Conservation (phyloP, 2,113 vertebrate species). For the Cyanoderma ruficeps region DNA sequence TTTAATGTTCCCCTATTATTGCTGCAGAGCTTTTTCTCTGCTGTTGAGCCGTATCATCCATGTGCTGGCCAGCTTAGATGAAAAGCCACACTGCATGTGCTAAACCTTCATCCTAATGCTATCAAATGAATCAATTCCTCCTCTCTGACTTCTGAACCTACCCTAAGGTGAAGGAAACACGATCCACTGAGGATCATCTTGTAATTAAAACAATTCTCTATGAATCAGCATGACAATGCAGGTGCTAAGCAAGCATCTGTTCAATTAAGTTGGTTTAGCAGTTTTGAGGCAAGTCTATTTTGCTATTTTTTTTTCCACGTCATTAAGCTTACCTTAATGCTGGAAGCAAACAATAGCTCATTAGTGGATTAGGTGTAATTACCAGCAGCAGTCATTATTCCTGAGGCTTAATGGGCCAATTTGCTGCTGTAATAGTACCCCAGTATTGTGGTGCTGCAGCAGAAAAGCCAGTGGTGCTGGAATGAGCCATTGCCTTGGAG, state of each 20-base stretch:
- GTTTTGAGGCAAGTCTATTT: conserved; percentile 61
- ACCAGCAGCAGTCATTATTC: conserved; percentile 77
- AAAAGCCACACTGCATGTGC: neutral
- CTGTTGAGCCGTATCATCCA: neutral
- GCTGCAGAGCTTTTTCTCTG: neutral
- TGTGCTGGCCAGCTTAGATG: neutral
- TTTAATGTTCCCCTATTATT: conserved; percentile 22
- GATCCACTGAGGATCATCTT: conserved; percentile 53
- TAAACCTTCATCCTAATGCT: conserved; percentile 38
- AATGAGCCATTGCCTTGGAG: conserved; percentile 31
- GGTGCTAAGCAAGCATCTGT: conserved; percentile 66
- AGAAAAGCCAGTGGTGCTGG: conserved; percentile 39
- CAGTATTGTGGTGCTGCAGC: conserved; percentile 49
- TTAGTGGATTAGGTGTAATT: conserved; percentile 88
- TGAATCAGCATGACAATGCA: conserved; percentile 74
- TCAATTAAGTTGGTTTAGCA: conserved; percentile 71
- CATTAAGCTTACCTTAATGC: conserved; percentile 81
- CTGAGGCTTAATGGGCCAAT: conserved; percentile 76
- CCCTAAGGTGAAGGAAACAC: conserved; percentile 43
- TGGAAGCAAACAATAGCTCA: conserved; percentile 84
- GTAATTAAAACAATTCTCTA: conserved; percentile 71
- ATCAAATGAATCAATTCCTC: conserved; percentile 58
- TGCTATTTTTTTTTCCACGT: conserved; percentile 65
- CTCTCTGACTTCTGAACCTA: conserved; percentile 42
- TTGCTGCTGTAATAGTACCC: conserved; percentile 81